phyloP scores from a whole-genome alignment of 2,113 vertebrate genomes.

The Thryonomys swinderianus region DNA sequence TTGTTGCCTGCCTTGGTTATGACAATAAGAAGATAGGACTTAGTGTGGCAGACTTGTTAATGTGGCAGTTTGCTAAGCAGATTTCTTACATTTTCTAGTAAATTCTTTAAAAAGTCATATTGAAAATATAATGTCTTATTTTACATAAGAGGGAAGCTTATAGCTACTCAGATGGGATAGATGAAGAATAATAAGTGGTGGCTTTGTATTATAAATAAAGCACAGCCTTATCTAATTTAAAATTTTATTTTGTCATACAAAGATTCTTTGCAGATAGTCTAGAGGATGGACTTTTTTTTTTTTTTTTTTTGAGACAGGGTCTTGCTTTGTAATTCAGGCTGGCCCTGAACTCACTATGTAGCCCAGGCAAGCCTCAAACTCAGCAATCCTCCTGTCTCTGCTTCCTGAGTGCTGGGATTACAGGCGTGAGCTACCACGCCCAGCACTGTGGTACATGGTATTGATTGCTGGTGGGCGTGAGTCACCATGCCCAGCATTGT shows the following conservation, averaged over 20 bases:
- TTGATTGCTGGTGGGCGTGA: too few relatives aligned
- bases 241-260: background rate
- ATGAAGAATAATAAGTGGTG: background rate
- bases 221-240: background rate
- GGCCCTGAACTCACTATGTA: too few relatives aligned
- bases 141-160: background rate
- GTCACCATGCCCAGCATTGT: too few relatives aligned
- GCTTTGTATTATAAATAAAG: background rate
- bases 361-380: too few relatives aligned
- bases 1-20: background rate
- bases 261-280: background rate
- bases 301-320: too few relatives aligned
- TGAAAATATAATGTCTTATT: background rate
- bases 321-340: too few relatives aligned
- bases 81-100: background rate
- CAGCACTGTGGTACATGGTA: too few relatives aligned
- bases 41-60: too few relatives aligned
- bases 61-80: background rate
- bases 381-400: too few relatives aligned
- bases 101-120: background rate
- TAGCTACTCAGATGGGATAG: background rate
- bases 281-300: conserved; percentile 2
- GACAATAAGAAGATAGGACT: background rate
- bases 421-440: too few relatives aligned
- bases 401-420: too few relatives aligned